These are phyloP conservation scores for Microhierax caerulescens DNA, from an alignment of 2,797 vertebrate species.

Conservation along the genomic window DNA sequence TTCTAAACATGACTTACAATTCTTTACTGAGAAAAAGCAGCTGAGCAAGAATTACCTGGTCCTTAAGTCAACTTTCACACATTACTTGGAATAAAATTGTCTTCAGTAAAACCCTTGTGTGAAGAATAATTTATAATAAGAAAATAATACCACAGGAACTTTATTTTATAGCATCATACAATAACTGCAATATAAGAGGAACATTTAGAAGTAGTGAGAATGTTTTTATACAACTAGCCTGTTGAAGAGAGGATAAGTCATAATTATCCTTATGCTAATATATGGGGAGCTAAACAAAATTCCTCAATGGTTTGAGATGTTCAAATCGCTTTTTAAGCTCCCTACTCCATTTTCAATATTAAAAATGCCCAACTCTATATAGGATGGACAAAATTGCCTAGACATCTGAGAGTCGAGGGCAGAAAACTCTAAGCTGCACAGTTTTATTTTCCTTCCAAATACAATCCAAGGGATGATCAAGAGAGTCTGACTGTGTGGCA, in stretches of 20 bases:
- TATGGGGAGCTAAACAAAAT: background rate
- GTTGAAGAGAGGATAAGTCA: background rate
- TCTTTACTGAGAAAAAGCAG: background rate
- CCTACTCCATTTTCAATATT: background rate
- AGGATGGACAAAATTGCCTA: background rate
- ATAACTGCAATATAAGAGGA: background rate
- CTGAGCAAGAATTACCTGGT: background rate
- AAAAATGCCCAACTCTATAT: background rate
- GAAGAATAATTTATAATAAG: background rate
- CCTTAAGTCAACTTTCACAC: background rate
- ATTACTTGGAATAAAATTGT: background rate
- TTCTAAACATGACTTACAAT: background rate
- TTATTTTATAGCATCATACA: background rate
- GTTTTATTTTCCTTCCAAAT: background rate
- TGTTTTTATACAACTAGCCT: background rate
- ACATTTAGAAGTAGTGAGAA: background rate
- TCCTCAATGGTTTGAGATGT: background rate
- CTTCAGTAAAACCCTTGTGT: background rate
- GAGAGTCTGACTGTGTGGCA: background rate
- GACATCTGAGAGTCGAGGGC: background rate
- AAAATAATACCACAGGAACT: background rate
- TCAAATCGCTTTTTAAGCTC: background rate
- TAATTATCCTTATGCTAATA: background rate
- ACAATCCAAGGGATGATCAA: background rate
- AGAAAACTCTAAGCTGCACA: background rate